Conservation (phyloP, 2,888 invertebrate species). For the Xestia c-nigrum region DNA sequence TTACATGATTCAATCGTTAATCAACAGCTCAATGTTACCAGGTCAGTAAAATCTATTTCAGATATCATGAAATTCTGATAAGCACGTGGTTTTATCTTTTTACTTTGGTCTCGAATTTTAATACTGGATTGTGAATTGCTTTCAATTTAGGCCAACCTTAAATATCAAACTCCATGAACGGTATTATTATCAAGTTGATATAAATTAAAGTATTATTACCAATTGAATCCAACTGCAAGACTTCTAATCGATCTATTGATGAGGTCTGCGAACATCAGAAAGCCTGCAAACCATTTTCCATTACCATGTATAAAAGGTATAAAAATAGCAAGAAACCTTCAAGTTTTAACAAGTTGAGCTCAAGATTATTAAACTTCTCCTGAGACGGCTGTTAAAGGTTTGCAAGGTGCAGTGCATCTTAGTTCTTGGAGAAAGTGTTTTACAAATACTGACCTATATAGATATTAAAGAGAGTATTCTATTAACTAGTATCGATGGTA, state of each 20-base stretch:
- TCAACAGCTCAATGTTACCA: conserved; percentile 44
- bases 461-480: conserved; percentile 61
- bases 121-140: background rate
- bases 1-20: conserved; percentile 36
- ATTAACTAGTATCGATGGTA: conserved; percentile 72
- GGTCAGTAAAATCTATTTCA: conserved; percentile 42
- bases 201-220: background rate
- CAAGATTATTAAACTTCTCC: conserved; percentile 21
- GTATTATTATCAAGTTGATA: background rate
- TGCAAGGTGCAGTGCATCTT: conserved; percentile 14
- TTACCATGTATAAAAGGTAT: conserved; percentile 24
- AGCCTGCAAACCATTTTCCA: background rate
- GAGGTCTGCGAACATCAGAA: background rate
- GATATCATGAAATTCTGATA: conserved; percentile 45
- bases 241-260: background rate
- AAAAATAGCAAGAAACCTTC: conserved; percentile 11
- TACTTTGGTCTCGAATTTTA: conserved; percentile 13
- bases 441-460: conserved; percentile 37
- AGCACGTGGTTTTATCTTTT: conserved; percentile 33
- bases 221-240: background rate
- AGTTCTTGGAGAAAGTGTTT: conserved; percentile 2
- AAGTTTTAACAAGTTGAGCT: conserved; percentile 9
- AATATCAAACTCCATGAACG: background rate
- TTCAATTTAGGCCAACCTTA: background rate
- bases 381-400: conserved; percentile 7